Evolutionary conservation across 2,888 invertebrate genomes (phyloP).

Genomic region (Actias luna): DNA sequence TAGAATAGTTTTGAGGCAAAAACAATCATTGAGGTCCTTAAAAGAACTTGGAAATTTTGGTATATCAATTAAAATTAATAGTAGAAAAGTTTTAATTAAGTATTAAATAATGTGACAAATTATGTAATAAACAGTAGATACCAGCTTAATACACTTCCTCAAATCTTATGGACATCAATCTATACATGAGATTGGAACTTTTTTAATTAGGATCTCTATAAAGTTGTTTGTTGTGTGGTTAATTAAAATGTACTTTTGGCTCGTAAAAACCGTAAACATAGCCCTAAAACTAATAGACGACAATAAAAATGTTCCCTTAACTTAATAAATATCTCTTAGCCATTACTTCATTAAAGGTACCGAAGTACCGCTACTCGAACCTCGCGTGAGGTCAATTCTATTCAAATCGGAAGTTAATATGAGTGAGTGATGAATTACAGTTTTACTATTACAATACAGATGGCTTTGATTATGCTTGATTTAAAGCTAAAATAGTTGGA

Average conservation of each 20-base stretch:
- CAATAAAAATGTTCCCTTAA: constrained; percentile 17
- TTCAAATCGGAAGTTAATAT: constrained; percentile 4
- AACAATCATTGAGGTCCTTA: too few relatives aligned
- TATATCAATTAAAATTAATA: too few relatives aligned
- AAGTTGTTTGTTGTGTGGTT: constrained; percentile 12
- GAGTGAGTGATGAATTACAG: background rate
- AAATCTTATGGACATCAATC: background rate
- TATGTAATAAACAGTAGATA: background rate
- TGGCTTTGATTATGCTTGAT: background rate
- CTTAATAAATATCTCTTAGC: constrained; percentile 17
- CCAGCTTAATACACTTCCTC: background rate
- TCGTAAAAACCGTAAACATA: constrained; percentile 15
- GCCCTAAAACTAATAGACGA: constrained; percentile 20
- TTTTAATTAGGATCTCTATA: constrained; percentile 17
- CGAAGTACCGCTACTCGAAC: constrained; percentile 11
- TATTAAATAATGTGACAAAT: background rate
- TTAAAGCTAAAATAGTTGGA: background rate
- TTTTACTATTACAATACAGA: background rate
- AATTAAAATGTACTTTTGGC: constrained; percentile 18
- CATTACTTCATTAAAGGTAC: constrained; percentile 16
- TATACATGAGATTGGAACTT: constrained; percentile 3
- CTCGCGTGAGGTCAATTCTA: constrained; percentile 8
- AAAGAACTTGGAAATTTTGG: too few relatives aligned
- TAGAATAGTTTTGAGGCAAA: too few relatives aligned
- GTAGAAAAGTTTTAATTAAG: too few relatives aligned